Base-by-base conservation (phyloP, 1,140 invertebrate genomes). In the Lasaia peninsularis region DNA sequence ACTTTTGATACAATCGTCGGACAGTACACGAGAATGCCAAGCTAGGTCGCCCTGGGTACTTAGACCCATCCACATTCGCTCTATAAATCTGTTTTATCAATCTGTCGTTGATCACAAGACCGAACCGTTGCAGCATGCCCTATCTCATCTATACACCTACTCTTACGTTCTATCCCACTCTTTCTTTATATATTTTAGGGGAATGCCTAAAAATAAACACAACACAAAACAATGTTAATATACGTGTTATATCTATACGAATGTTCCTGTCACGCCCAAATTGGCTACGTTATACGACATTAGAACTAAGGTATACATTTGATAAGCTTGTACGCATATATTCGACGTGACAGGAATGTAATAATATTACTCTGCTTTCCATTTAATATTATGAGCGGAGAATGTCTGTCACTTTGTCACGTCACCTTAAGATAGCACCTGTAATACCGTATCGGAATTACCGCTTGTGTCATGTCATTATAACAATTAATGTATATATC, bases 281-380 rank as follows among this genome's bases (percentile, higher is more conserved):
- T 78, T 75, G 69, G 62, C 71, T 70, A 64, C 69, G 71, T 73
- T 67, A 68, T 65, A 67, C 73, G 71, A 77, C 73, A 69, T 73
- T 56, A 56, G 53, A 56, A 69, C 69, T 77, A 75, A 70, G 69
- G 66, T 72, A 69, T 58, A 72, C 24, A 28, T 28, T 21, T 48
- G 44, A 48, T 48, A 48, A 48, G 44, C 44, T 48, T 48, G 18
- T 48, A 48, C 18, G 44, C 10, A 48, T 24, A 48, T 20, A 21
- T 24, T 21, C 40, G 18, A 48, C 44, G 44, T 48, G 44, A 48
- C 44, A 48, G 20, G 44, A 48, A 48, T 78, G 67, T 86, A 67
- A 68, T 77, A 84, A 81, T 84, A 73, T 84, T 77, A 84, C 78
- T 81, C 73, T 80, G 72, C 75, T 18, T 21, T 11, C 40, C 20